Conservation (phyloP, 1,140 invertebrate species). For the Phortica variegata region DNA sequence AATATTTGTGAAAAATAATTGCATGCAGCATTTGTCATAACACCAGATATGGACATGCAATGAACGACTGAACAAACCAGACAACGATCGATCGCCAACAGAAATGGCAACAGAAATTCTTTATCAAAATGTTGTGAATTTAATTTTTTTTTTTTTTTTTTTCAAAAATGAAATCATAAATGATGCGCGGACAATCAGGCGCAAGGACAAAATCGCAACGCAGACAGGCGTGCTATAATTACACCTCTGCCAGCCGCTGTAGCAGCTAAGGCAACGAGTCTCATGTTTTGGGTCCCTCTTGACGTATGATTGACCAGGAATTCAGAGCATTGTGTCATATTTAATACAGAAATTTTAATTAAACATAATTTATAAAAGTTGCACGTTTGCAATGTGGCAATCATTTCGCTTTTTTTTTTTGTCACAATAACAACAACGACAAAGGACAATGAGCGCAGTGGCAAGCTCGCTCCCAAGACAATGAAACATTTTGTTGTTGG, state of each 20-base stretch:
- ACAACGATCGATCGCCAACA: constrained; percentile 26
- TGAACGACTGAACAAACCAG: constrained; percentile 16
- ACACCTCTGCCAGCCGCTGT: no score
- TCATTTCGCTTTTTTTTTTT: no score
- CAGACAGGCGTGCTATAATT: no score
- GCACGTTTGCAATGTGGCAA: constrained; percentile 29
- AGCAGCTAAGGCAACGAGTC: constrained; percentile 7
- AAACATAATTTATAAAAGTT: constrained; percentile 56
- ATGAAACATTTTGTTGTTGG: no score
- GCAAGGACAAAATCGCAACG: no score
- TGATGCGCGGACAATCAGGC: constrained; percentile 19
- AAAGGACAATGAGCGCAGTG: no score
- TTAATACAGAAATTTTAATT: constrained; percentile 57
- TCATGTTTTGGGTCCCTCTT: constrained; percentile 12
- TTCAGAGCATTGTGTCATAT: constrained; percentile 58
- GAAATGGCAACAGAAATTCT: constrained; percentile 13
- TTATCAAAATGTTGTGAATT: constrained; percentile 37
- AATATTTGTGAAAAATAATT: constrained; percentile 42
- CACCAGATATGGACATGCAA: constrained; percentile 53
- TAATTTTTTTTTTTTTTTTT: constrained; percentile 36
- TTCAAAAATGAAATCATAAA: constrained; percentile 51
- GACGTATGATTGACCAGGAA: constrained; percentile 37
- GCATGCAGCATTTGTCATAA: constrained; percentile 57
- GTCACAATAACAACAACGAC: no score
- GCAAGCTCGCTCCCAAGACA: no score